Evolutionary conservation across 2,797 vertebrate genomes (phyloP), one percentile per base, ranked within the genome.

Genomic region (Acipenser transmontanus): DNA sequence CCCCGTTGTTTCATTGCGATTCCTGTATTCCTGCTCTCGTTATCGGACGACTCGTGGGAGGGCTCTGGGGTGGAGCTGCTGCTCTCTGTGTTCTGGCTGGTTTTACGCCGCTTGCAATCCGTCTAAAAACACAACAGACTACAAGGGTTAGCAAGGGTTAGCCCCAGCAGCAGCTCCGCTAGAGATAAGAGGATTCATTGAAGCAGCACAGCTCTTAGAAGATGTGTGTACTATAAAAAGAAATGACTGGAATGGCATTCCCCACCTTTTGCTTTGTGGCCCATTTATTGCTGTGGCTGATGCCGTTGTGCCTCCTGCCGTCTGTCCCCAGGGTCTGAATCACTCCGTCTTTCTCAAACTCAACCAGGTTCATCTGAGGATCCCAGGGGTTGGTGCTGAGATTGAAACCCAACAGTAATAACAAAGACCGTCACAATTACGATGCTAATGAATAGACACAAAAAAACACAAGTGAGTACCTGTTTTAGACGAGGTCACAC

Each of bases 61-160:
- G 97, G 95, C 72, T 98, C 96, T 0, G 97, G 95, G 0, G 95
- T 98, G 63, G 92, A 95, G 78, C 95, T 93, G 76, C 95, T 98
- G 87, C 95, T 97, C 80, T 97, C 96, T 0, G 95, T 98, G 80
- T 92, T 94, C 81, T 95, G 97, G 85, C 95, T 98, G 70, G 88
- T 78, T 75, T 98, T 99, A 73, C 95, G 92, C 74, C 78, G 91
- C 72, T 91, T 85, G 64, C 88, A 87, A 1, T 89, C 91, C 47
- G 79, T 51, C 56, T 78, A 77, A 10, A 13, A 8, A 69, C 17
- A 67, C 47, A 68, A n/a, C 49, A 70, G 65, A 69, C 20, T 62
- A 34, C 34, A 34, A 34, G 34, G 34, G 34, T 34, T 34, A 34
- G 34, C 34, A 3, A 34, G 34, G 34, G 34, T 34, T 34, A 34